Base-by-base conservation (phyloP, 2,888 invertebrate genomes). In the Spodoptera littoralis region DNA sequence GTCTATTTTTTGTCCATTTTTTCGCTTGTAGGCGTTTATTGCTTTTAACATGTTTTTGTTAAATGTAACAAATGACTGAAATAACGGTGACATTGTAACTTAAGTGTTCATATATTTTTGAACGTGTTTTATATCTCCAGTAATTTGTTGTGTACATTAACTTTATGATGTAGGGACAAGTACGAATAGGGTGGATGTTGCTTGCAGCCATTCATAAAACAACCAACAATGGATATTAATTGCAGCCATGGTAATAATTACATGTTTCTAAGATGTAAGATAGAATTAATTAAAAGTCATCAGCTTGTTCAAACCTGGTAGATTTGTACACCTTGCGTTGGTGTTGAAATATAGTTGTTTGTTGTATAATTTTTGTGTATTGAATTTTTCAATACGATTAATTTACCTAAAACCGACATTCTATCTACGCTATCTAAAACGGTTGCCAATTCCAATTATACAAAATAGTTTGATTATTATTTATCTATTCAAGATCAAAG, bases 161-260 rank as follows among this genome's bases (percentile, higher is more conserved):
- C 24, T 67, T 49, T 27, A 18, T 43, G 11, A 24, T 55, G 52
- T 56, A 22, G 46, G 36, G 11, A 43, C 44, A 54, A 46, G 22
- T 42, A 64, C 54, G 54, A 48, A 43, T 30, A 44, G 46, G 24
- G 42, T 50, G 43, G 5, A 46, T 45, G 49, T 55, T 73, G 56
- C 60, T 49, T 60, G 27, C 45, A 49, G 13, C 45, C 36, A 51
- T 60, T 46, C 57, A 49, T 45, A 45, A 54, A 64, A 51, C 43
- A 65, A 71, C 27, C 48, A 41, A 64, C 50, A 72, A 42, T 72
- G 46, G 51, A 9, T 60, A 53, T 67, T 60, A 55, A 60, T 55
- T 56, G 22, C 55, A 52, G 22, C 60, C 45, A 56, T 53, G 52
- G 52, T 73, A 46, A 50, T 67, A 48, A 58, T 51, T 51, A 53